phyloP scores from a whole-genome alignment of 1,140 invertebrate species.

The Meloidogyne floridensis region DNA sequence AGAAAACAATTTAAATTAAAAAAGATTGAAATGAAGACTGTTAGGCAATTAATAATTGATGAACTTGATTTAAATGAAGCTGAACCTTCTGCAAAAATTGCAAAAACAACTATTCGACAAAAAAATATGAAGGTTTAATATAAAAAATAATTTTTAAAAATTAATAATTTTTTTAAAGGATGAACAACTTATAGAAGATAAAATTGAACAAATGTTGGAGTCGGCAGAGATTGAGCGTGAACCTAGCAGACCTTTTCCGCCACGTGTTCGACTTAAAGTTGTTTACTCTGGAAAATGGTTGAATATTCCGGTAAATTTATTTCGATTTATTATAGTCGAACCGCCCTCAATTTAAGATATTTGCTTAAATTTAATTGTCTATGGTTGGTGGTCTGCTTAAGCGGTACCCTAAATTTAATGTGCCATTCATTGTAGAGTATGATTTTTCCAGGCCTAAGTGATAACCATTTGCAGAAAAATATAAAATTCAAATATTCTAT shows the following conservation, averaged over 20 bases:
- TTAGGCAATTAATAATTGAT: constrained; percentile 54
- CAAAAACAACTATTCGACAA: constrained; percentile 35
- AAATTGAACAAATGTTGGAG: constrained; percentile 53
- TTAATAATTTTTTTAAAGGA: constrained; percentile 43
- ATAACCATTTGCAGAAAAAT: too few relatives aligned
- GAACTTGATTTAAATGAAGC: constrained; percentile 47
- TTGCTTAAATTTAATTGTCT: too few relatives aligned
- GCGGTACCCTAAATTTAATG: too few relatives aligned
- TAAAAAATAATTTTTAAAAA: neutral
- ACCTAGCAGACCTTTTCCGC: constrained; percentile 49
- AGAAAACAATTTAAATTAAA: constrained; percentile 25
- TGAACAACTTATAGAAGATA: constrained; percentile 49
- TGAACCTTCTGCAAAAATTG: constrained; percentile 36
- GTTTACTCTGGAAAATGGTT: constrained; percentile 56
- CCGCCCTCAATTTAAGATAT: too few relatives aligned
- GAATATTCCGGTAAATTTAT: constrained; percentile 49
- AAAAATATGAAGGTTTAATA: constrained; percentile 33
- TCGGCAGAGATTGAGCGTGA: constrained; percentile 35
- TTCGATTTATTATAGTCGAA: too few relatives aligned
- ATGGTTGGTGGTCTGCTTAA: too few relatives aligned
- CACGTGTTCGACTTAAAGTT: constrained; percentile 55
- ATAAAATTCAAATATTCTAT: too few relatives aligned
- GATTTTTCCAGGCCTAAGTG: too few relatives aligned
- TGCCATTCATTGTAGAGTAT: too few relatives aligned
- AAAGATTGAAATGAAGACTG: constrained; percentile 67